Evolutionary conservation across 2,888 invertebrate genomes (phyloP), one percentile per base, ranked within the genome.

Genomic region (Oligia latruncula): DNA sequence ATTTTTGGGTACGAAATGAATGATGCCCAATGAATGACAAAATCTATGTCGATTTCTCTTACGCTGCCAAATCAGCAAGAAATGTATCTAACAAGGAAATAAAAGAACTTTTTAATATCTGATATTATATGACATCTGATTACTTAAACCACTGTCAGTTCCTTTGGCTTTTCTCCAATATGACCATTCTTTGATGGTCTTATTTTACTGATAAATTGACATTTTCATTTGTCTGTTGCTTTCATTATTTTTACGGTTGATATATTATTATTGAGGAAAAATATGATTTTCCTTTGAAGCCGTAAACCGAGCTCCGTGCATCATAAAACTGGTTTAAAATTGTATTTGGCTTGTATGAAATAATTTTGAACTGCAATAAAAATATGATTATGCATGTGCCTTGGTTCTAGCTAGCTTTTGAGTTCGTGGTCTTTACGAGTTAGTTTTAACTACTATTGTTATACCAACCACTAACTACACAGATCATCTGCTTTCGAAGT

Each of bases 71-170:
- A 60, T 73, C 80, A 87, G 35, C 73, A 62, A 67, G 66, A 76
- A 87, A 79, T 75, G n/a, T 84, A 58, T n/a, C n/a, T 58, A 60
- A 79, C 73, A 72, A 73, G 62, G 65, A 80, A 80, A 75, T 70
- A 72, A 72, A 74, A 77, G 1, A 81, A 80, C 73, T 71, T 82
- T 87, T 76, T 86, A 78, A 77, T 81, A 81, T 81, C 85, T 40
- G 40, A 40, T 40, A 40, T 40, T 40, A 79, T 11, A 87, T 84
- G 77, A 71, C 79, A 79, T 79, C 70, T 85, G 68, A 87, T 88
- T 82, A 73, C 79, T 80, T 89, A 78, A 89, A 88, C 70, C 82
- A 78, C 88, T 86, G 88, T 89, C 86, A 85, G 81, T 83, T 86
- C 77, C 66, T 79, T 83, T 89, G 88, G 83, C 88, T 60, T 78